Conservation (phyloP, 2,888 invertebrate genomes). For the Arctia plantaginis region DNA sequence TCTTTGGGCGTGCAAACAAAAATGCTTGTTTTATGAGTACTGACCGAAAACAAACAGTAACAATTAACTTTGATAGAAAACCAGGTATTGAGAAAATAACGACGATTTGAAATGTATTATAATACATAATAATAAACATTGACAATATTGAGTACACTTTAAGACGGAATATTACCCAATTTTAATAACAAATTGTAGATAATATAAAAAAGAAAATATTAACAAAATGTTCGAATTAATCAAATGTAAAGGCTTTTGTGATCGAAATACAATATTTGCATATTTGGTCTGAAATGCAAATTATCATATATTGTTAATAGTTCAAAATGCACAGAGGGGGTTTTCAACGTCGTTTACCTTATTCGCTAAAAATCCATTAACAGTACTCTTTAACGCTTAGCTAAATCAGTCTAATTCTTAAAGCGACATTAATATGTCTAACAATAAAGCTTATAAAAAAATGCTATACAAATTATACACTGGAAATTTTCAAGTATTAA, state of each 20-base stretch:
- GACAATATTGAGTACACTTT: slow-evolving; percentile 46
- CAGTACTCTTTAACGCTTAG: slow-evolving; percentile 84
- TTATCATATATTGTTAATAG: slow-evolving; percentile 29
- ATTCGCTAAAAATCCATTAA: slow-evolving; percentile 79
- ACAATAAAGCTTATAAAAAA: slow-evolving; percentile 83
- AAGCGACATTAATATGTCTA: slow-evolving; percentile 84
- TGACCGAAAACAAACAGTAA: slow-evolving; percentile 72
- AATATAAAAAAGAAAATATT: slow-evolving; percentile 30
- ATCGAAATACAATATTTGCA: slow-evolving; percentile 39
- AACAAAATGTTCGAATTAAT: slow-evolving; percentile 38
- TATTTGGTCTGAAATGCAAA: slow-evolving; percentile 24
- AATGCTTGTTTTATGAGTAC: slow-evolving; percentile 61
- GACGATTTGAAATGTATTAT: slow-evolving; percentile 42
- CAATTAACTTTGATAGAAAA: slow-evolving; percentile 66
- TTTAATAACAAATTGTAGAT: slow-evolving; percentile 35
- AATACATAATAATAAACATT: slow-evolving; percentile 49
- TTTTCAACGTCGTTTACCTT: slow-evolving; percentile 73
- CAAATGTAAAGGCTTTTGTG: slow-evolving; percentile 34
- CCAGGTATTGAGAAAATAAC: slow-evolving; percentile 50
- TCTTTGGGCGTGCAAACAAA: slow-evolving; percentile 71
- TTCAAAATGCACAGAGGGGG: slow-evolving; percentile 32
- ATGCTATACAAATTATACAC: slow-evolving; percentile 77
- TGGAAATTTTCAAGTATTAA: slow-evolving; percentile 80
- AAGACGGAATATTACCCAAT: slow-evolving; percentile 33
- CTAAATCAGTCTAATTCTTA: slow-evolving; percentile 87